Percentiles rank a stretch among this genome's conserved stretches.
Conservation (phyloP, 2,888 invertebrate species). For the Phyllotreta striolata region DNA sequence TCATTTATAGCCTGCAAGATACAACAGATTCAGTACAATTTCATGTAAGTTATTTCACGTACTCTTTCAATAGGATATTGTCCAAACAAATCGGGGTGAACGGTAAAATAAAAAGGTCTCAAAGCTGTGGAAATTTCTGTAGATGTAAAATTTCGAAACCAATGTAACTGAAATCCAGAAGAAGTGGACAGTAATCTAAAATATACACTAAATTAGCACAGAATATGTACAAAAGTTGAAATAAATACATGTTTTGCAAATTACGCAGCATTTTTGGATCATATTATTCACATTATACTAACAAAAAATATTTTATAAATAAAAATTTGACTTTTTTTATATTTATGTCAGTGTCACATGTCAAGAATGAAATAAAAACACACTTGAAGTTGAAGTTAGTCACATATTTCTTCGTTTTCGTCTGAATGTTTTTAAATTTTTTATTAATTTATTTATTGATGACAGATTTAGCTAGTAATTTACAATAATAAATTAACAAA, state of each 20-base stretch:
- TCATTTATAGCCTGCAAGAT: conserved; percentile 80
- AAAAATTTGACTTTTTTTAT: background rate
- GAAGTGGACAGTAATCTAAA: conserved; percentile 16
- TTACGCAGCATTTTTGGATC: conserved; percentile 38
- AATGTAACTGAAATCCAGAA: conserved; percentile 19
- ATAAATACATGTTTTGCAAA: conserved; percentile 38
- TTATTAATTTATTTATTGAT: no score
- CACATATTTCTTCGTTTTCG: no score
- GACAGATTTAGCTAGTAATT: no score
- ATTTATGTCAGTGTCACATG: background rate
- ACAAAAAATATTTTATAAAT: background rate
- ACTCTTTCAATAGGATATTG: conserved; percentile 90
- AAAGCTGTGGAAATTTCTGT: conserved; percentile 90
- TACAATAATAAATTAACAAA: no score
- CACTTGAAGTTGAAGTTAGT: no score
- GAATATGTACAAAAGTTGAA: background rate
- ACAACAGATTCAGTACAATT: conserved; percentile 18
- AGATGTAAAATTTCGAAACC: conserved; percentile 77
- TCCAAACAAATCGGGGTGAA: conserved; percentile 95
- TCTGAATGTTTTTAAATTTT: no score
- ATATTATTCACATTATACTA: background rate
- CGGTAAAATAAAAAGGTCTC: conserved; percentile 92
- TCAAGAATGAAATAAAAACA: no score
- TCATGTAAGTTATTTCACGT: conserved; percentile 37
- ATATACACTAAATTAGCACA: conserved; percentile 10